Base-by-base conservation (phyloP, 23 tunicate genomes). In the Pegea sp. region DNA sequence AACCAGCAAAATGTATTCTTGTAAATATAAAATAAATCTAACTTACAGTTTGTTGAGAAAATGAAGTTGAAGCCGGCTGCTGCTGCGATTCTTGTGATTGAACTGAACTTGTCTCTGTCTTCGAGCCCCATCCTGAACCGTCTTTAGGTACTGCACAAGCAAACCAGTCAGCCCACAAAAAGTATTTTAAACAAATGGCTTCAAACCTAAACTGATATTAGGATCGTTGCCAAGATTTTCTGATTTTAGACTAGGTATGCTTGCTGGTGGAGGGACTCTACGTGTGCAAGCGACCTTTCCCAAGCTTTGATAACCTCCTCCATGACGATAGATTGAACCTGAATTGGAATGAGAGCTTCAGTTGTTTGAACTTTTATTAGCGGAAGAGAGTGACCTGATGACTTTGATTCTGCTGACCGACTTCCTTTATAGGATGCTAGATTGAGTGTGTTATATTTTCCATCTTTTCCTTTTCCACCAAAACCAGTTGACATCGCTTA, bases 51-150 rank as follows among this genome's bases (percentile, higher is more conserved):
- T 68, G 63, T 46, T 67, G 87, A 52, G 71, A 63, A 46, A 67
- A 52, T 29, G 61, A 38, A 25, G 48, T 44, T 4, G 67, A 27
- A 49, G 59, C 54, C 29, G 52, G 71, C 28, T 75, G 78, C 65
- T 55, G 89, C 59, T 49, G 75, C 66, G 49, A 49, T 16, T 44
- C 54, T 60, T 60, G 68, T 38, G 58, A 53, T 27, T 30, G 51
- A 16, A 31, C 46, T 59, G 30, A 46, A 30, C 27, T 61, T 29
- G 74, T 31, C 21, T 80, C 86, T 31, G 75, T 18, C 53, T 84
- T 84, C 58, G 95, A 84, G 32, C 90, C 95, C 95, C 95, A 84
- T 74, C 95, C 95, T 63, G 95, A 60, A 11, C 95, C 95, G 84
- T 84, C 95, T 84, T 74, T 84, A 18, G 95, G 95, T 55, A 84